Conservation (phyloP, 2,113 vertebrate species). For the Halcyon senegalensis region DNA sequence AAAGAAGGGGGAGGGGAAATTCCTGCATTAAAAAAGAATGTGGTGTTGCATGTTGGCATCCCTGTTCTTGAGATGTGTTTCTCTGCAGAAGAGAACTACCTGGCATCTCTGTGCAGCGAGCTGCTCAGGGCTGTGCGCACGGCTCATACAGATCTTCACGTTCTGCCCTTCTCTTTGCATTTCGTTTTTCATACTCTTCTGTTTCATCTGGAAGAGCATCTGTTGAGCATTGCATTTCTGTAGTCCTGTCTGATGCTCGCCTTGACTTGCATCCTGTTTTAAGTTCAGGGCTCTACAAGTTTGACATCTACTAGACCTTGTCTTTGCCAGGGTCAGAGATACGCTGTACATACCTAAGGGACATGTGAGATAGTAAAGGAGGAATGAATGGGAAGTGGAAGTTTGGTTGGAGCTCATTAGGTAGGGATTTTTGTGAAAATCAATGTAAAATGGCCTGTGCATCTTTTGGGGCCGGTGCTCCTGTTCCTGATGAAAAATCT, state of each 20-base stretch:
- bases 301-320: neutral
- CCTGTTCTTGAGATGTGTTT: neutral
- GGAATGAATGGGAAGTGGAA: neutral
- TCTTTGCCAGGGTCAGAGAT: neutral
- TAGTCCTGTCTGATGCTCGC: neutral
- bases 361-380: neutral
- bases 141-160: neutral
- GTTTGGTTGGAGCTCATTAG: neutral
- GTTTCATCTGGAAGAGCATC: neutral
- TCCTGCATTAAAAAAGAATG: neutral
- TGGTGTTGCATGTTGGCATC: neutral
- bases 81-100: neutral
- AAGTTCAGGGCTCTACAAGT: neutral
- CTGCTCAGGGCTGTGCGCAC: neutral
- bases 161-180: neutral
- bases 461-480: neutral
- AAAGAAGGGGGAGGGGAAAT: neutral
- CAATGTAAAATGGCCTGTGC: neutral
- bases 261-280: neutral
- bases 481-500: neutral
- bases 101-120: accelerated
- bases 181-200: neutral
- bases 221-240: neutral
- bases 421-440: neutral
- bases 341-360: neutral